Percentiles rank a stretch among this genome's conserved stretches.
Evolutionary conservation across 2,888 invertebrate genomes (phyloP).

Genomic region (Ormia ochracea): DNA sequence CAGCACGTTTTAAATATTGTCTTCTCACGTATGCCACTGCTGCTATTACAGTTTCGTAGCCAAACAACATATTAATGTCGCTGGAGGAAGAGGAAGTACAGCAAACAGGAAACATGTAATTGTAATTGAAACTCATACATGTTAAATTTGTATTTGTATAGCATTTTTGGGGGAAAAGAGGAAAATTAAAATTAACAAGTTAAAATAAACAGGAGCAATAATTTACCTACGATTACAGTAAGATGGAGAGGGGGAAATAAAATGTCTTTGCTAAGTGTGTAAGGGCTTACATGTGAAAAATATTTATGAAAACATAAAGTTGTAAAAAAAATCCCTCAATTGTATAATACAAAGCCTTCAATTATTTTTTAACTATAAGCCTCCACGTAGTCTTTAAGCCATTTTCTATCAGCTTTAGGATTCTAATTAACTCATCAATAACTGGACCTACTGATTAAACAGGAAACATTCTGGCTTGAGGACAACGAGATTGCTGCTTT

Average conservation of each 20-base stretch:
- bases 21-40: constrained; percentile 34
- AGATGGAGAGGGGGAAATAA: too few relatives aligned
- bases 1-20: constrained; percentile 47
- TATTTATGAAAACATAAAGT: too few relatives aligned
- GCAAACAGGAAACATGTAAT: constrained; percentile 25
- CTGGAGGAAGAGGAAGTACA: not conserved
- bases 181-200: not conserved
- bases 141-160: constrained; percentile 1
- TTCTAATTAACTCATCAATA: not conserved
- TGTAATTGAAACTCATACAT: constrained; percentile 27
- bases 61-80: not conserved
- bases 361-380: too few relatives aligned
- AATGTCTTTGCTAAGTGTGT: too few relatives aligned
- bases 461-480: not conserved
- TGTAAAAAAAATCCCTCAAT: too few relatives aligned
- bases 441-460: not conserved
- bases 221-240: too few relatives aligned
- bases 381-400: too few relatives aligned
- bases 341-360: too few relatives aligned
- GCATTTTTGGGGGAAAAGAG: not conserved
- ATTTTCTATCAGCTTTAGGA: not conserved
- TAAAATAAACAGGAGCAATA: not conserved
- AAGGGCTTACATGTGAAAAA: too few relatives aligned
- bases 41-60: not conserved
- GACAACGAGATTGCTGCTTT: not conserved